phyloP scores from a whole-genome alignment of 2,797 vertebrate genomes.

The Sebastes aleutianus region DNA sequence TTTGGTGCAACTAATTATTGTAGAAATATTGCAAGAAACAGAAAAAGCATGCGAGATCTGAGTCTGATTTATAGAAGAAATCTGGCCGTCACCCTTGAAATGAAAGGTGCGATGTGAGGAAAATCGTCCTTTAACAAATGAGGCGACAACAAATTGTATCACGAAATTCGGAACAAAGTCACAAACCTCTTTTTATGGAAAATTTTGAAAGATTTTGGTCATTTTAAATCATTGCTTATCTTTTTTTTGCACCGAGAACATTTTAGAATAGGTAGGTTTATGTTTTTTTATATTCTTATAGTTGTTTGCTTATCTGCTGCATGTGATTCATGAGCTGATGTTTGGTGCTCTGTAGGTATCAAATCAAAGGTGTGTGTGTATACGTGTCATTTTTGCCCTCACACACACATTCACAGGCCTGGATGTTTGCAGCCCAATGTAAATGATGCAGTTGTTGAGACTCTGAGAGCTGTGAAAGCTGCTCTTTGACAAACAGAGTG shows the following conservation, averaged over 20 bases:
- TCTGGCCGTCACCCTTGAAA: background rate
- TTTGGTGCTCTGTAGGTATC: background rate
- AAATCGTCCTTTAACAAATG: background rate
- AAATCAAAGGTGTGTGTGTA: slow-evolving; percentile 15
- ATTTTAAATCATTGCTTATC: background rate
- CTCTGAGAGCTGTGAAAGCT: slow-evolving; percentile 64
- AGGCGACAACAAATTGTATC: background rate
- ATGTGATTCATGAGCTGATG: background rate
- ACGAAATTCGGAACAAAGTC: background rate
- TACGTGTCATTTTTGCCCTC: slow-evolving; percentile 19
- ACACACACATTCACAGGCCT: slow-evolving; percentile 3
- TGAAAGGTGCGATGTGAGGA: background rate
- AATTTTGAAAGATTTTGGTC: background rate
- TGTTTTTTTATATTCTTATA: background rate
- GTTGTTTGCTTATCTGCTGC: background rate
- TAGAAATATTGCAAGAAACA: accelerated
- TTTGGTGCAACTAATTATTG: background rate
- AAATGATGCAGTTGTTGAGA: slow-evolving; percentile 69
- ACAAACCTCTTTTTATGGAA: background rate
- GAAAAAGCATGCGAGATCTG: background rate
- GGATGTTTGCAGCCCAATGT: slow-evolving; percentile 29
- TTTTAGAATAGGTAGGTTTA: background rate
- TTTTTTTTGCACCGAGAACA: background rate
- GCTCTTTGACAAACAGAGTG: slow-evolving; percentile 66
- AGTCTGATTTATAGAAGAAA: background rate